phyloP scores from a whole-genome alignment of 2,888 invertebrate species.

The Drosophila cracens region DNA sequence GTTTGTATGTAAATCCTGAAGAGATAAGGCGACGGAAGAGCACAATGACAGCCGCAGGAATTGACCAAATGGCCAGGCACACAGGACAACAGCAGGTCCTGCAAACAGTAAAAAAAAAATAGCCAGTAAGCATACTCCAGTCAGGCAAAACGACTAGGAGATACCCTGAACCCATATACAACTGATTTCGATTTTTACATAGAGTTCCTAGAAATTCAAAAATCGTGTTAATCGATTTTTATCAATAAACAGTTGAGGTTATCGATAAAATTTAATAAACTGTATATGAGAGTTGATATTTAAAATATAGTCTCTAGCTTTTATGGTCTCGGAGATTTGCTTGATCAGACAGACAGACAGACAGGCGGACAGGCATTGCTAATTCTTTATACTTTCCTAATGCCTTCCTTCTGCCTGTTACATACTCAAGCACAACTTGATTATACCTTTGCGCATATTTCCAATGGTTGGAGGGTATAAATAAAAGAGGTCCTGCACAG shows the following conservation, averaged over 20 bases:
- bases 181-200: not conserved
- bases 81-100: constrained; percentile 14
- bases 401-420: not conserved
- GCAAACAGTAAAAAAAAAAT: not conserved
- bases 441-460: not conserved
- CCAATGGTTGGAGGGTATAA: not conserved
- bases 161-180: not conserved
- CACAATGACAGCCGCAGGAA: constrained; percentile 82
- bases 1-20: constrained; percentile 81
- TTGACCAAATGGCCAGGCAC: constrained; percentile 68
- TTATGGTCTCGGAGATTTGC: not conserved
- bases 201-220: not conserved
- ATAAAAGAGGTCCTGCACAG: constrained; percentile 6
- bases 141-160: not conserved
- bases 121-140: not conserved
- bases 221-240: not conserved
- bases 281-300: not conserved
- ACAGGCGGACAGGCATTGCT: not conserved
- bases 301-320: no score
- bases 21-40: constrained; percentile 83
- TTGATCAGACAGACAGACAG: not conserved
- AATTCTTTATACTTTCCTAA: not conserved
- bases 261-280: not conserved
- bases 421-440: not conserved
- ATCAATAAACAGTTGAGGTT: not conserved